These are phyloP conservation scores for Diogma glabrata DNA, from an alignment of 2,888 invertebrate genomes.

Conservation along the genomic window DNA sequence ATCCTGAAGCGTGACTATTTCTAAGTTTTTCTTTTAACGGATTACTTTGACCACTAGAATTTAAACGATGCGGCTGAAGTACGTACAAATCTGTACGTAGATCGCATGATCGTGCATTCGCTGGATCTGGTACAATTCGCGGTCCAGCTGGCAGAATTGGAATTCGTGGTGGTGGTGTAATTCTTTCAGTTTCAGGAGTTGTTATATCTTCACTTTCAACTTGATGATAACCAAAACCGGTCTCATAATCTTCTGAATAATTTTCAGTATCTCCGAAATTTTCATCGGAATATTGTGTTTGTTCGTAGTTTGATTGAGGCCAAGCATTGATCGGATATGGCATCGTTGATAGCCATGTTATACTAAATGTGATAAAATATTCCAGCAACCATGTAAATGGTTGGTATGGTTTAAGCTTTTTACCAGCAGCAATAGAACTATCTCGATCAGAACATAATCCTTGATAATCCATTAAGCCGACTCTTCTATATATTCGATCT, in stretches of 20 bases:
- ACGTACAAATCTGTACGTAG: slow-evolving; percentile 79
- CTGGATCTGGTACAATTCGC: slow-evolving; percentile 41
- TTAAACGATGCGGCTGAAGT: slow-evolving; percentile 67
- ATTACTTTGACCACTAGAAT: slow-evolving; percentile 64
- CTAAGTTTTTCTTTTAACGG: slow-evolving; percentile 80
- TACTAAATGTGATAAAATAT: slow-evolving; percentile 29
- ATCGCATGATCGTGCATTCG: slow-evolving; percentile 67
- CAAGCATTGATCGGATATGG: slow-evolving; percentile 30
- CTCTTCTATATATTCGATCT: slow-evolving; percentile 79
- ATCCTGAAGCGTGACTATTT: slow-evolving; percentile 77
- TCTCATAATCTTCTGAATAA: slow-evolving; percentile 33
- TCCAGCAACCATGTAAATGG: slow-evolving; percentile 30
- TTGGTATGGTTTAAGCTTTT: slow-evolving; percentile 24
- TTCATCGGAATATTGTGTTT: slow-evolving; percentile 22
- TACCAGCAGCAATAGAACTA: slow-evolving; percentile 39
- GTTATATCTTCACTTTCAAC: slow-evolving; percentile 29
- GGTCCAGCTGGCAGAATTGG: slow-evolving; percentile 30
- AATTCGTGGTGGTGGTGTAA: slow-evolving; percentile 31
- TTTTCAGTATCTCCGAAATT: slow-evolving; percentile 30
- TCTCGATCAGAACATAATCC: slow-evolving; percentile 67
- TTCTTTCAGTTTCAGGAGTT: slow-evolving; percentile 33
- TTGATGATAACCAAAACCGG: slow-evolving; percentile 31
- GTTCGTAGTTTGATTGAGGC: slow-evolving; percentile 33
- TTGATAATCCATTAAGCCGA: slow-evolving; percentile 80
- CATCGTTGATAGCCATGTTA: slow-evolving; percentile 31